phyloP scores from a whole-genome alignment of 2,888 invertebrate species.

The Mimachlamys varia region DNA sequence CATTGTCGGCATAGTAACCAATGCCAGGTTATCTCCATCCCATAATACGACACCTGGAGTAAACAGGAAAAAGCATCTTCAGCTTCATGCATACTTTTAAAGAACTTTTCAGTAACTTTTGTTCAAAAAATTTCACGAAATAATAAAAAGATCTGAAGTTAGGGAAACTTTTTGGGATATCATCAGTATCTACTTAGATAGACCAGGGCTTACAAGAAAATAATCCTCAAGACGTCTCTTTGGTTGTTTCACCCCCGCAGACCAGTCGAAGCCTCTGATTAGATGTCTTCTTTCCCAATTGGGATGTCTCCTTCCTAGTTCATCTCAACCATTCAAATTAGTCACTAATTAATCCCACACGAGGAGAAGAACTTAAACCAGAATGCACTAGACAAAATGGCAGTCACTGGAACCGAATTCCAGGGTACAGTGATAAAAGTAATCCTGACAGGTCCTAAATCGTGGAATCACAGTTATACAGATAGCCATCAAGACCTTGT shows the following conservation, averaged over 20 bases:
- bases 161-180: not conserved
- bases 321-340: not conserved
- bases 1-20: slow-evolving; percentile 26
- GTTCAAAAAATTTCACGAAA: not conserved
- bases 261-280: not conserved
- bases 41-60: slow-evolving; percentile 10
- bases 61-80: not conserved
- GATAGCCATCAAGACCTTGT: too few relatives aligned
- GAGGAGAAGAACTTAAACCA: not conserved
- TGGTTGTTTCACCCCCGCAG: too few relatives aligned
- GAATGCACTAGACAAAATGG: not conserved
- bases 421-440: not conserved
- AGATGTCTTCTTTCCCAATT: not conserved
- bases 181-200: not conserved
- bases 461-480: too few relatives aligned
- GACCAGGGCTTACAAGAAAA: not conserved
- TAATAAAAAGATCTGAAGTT: not conserved
- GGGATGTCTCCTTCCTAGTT: not conserved
- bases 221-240: not conserved
- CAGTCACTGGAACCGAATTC: not conserved
- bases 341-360: not conserved
- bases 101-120: too few relatives aligned
- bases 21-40: not conserved
- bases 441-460: too few relatives aligned
- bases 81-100: not conserved